phyloP scores from a whole-genome alignment of 2,797 vertebrate species.

The Pristis pectinata region DNA sequence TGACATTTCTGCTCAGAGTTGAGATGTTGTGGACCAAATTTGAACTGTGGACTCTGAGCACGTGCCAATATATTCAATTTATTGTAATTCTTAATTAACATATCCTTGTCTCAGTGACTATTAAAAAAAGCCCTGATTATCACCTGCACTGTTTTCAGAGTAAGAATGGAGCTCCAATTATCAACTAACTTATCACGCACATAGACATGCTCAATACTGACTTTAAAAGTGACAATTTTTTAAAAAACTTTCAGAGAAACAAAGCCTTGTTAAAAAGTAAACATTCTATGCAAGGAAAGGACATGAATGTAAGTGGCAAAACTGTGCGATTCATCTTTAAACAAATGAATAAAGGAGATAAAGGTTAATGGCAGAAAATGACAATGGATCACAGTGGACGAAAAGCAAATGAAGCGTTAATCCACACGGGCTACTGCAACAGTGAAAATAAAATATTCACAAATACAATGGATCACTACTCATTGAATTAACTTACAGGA shows the following conservation, averaged over 20 bases:
- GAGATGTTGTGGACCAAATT: background rate
- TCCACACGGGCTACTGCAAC: background rate
- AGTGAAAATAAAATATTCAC: conserved; percentile 20
- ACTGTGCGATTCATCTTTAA: background rate
- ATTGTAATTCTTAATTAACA: background rate
- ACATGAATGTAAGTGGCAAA: background rate
- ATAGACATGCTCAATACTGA: background rate
- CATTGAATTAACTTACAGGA: conserved; percentile 81
- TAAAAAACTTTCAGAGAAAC: background rate
- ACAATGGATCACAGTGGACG: background rate
- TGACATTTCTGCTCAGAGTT: background rate
- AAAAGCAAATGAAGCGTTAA: background rate
- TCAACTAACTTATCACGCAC: background rate
- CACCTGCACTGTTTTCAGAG: background rate
- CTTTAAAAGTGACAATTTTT: background rate
- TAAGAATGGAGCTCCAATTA: background rate
- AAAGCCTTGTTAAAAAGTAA: background rate
- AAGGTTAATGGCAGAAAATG: background rate
- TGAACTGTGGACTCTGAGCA: background rate
- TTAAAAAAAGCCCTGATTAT: too few relatives aligned
- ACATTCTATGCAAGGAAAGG: background rate
- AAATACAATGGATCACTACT: conserved; percentile 13
- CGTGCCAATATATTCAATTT: background rate
- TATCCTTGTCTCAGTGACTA: background rate
- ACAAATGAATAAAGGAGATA: background rate